Percentiles rank a stretch among this genome's conserved stretches.
These are phyloP conservation scores for Spodoptera littoralis DNA, from an alignment of 2,888 invertebrate genomes.

Conservation along the genomic window DNA sequence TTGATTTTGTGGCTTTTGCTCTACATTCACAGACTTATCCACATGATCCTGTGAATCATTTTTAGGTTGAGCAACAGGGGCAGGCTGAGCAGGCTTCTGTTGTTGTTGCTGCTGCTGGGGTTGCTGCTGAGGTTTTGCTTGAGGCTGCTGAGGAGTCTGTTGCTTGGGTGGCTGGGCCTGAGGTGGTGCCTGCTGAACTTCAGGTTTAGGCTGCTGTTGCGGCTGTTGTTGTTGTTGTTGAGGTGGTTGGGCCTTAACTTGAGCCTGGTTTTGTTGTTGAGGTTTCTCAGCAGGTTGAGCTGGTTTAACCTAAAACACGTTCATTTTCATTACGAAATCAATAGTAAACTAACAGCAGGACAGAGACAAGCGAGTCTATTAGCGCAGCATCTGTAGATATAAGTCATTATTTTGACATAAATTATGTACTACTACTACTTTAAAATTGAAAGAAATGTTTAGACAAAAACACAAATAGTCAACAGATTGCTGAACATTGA, in stretches of 20 bases:
- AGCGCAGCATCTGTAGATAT: too few relatives aligned
- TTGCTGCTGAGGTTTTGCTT: slow-evolving; percentile 44
- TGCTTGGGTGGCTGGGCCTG: slow-evolving; percentile 52
- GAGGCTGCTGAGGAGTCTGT: slow-evolving; percentile 47
- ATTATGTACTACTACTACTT: too few relatives aligned
- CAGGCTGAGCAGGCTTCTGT: slow-evolving; percentile 61
- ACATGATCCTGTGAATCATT: slow-evolving; percentile 71
- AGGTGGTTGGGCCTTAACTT: slow-evolving; percentile 36
- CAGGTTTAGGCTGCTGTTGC: slow-evolving; percentile 49
- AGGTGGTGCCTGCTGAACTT: slow-evolving; percentile 51
- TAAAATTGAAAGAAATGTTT: too few relatives aligned
- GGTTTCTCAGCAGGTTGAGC: slow-evolving; percentile 54
- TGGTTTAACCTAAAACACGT: slow-evolving; percentile 46
- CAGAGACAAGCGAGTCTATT: too few relatives aligned
- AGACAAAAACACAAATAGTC: too few relatives aligned
- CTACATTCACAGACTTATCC: slow-evolving; percentile 70
- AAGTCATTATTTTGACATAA: too few relatives aligned
- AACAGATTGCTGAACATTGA: too few relatives aligned
- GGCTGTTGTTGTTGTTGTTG: slow-evolving; percentile 42
- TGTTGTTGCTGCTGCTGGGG: slow-evolving; percentile 53
- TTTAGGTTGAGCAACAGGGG: slow-evolving; percentile 61
- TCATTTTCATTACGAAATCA: too few relatives aligned
- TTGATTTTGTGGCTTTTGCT: slow-evolving; percentile 68
- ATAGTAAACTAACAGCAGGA: too few relatives aligned
- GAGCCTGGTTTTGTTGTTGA: slow-evolving; percentile 35